Conservation (phyloP, 1,140 invertebrate species). For the Triops longicaudatus region DNA sequence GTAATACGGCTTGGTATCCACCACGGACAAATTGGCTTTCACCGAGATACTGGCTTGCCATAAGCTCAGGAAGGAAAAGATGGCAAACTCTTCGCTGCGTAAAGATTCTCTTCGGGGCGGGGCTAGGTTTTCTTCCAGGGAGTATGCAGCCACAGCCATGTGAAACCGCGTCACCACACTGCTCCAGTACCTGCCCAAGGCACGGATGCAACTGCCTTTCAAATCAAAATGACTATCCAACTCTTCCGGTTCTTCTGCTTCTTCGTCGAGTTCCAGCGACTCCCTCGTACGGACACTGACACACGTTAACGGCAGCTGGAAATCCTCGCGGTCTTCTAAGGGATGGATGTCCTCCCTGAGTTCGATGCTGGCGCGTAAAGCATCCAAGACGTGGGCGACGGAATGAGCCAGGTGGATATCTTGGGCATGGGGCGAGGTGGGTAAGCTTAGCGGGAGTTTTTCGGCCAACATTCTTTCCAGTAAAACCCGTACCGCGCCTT, state of each 20-base stretch:
- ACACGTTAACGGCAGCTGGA: neutral
- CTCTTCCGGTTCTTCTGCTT: conserved; percentile 53
- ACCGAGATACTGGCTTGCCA: conserved; percentile 88
- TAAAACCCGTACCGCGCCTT: conserved; percentile 65
- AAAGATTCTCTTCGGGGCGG: conserved; percentile 45
- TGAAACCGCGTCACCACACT: conserved; percentile 55
- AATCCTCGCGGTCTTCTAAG: conserved; percentile 18
- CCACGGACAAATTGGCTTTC: conserved; percentile 76
- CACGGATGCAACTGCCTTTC: conserved; percentile 74
- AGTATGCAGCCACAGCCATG: conserved; percentile 37
- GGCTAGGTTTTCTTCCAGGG: conserved; percentile 16
- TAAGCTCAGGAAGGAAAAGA: conserved; percentile 70
- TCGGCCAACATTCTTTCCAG: conserved; percentile 54
- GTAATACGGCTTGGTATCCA: conserved; percentile 81
- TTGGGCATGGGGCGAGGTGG: conserved; percentile 27
- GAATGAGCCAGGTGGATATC: conserved; percentile 45
- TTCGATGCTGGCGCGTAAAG: conserved; percentile 73
- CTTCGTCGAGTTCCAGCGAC: conserved; percentile 28
- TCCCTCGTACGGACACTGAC: neutral
- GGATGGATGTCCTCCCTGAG: conserved; percentile 21
- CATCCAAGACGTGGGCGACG: conserved; percentile 72
- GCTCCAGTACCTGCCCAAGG: conserved; percentile 71
- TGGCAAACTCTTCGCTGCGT: conserved; percentile 52
- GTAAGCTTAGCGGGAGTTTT: conserved; percentile 38
- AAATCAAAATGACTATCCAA: conserved; percentile 54